A percentile compares a stretch with the other conserved stretches of the same genome.
Conservation (phyloP, 2,797 vertebrate species). For the Heliangelus exortis region DNA sequence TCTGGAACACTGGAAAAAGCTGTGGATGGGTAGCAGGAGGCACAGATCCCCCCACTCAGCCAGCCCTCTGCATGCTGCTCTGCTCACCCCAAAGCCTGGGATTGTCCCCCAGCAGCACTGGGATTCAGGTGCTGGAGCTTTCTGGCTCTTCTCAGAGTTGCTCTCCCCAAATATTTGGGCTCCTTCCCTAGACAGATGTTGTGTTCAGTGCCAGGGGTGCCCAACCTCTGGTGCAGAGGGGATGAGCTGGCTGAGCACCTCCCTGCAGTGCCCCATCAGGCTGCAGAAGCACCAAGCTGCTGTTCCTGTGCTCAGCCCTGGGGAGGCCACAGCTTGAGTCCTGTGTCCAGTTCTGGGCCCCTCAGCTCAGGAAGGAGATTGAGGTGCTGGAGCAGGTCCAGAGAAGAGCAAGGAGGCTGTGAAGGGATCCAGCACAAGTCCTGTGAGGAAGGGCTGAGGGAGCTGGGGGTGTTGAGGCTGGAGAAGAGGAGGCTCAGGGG, state of each 20-base stretch:
- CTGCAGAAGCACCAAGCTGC: background rate
- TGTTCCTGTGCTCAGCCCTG: too few relatives aligned
- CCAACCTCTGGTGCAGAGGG: background rate
- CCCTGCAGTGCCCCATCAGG: background rate
- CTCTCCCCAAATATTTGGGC: background rate
- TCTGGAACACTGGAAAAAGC: background rate
- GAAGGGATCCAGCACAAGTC: too few relatives aligned
- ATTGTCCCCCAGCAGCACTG: background rate
- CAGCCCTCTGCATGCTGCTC: accelerated
- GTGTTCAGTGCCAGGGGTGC: background rate
- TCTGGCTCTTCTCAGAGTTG: background rate
- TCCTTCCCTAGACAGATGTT: background rate
- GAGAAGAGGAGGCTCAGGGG: too few relatives aligned
- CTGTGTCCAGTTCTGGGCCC: too few relatives aligned
- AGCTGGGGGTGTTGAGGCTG: too few relatives aligned
- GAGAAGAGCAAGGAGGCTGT: too few relatives aligned
- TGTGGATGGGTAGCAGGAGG: background rate
- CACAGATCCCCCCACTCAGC: background rate
- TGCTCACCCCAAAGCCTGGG: background rate
- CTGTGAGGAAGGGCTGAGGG: too few relatives aligned
- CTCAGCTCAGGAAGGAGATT: too few relatives aligned
- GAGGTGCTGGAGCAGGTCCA: too few relatives aligned
- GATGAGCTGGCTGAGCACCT: background rate
- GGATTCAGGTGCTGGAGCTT: background rate
- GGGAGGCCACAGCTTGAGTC: too few relatives aligned